These are phyloP conservation scores for Andrena praecox DNA, from an alignment of 2,888 invertebrate species.

Conservation along the genomic window DNA sequence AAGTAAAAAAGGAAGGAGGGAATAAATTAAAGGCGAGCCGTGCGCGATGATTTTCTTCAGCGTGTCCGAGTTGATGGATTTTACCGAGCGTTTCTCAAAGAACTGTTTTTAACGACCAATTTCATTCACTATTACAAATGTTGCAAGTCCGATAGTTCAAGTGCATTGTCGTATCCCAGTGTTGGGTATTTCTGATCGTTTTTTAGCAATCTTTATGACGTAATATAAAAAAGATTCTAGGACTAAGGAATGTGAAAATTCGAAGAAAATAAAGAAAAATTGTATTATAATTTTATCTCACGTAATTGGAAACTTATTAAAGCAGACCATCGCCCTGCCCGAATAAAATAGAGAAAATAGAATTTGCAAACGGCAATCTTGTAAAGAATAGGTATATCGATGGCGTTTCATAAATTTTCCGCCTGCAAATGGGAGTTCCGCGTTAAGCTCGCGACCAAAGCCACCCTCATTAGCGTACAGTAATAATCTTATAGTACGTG, in stretches of 20 bases:
- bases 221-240: no score
- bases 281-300: no score
- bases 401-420: no score
- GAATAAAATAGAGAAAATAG: no score
- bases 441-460: constrained; percentile 28
- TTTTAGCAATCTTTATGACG: not conserved
- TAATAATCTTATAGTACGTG: constrained; percentile 40
- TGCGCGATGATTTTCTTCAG: not conserved
- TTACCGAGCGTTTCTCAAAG: not conserved
- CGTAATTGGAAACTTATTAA: no score
- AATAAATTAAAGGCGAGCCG: constrained; percentile 57
- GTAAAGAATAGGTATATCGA: no score
- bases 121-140: not conserved
- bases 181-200: not conserved
- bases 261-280: no score
- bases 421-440: not conserved
- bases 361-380: no score
- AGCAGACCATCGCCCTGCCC: no score
- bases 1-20: constrained; percentile 32
- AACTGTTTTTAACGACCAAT: constrained; percentile 4
- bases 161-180: not conserved
- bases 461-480: constrained; percentile 34
- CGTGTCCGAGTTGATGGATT: not conserved
- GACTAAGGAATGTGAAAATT: no score
- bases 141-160: not conserved